These are phyloP conservation scores for Macropis europaea DNA, from an alignment of 2,888 invertebrate genomes.

Conservation along the genomic window DNA sequence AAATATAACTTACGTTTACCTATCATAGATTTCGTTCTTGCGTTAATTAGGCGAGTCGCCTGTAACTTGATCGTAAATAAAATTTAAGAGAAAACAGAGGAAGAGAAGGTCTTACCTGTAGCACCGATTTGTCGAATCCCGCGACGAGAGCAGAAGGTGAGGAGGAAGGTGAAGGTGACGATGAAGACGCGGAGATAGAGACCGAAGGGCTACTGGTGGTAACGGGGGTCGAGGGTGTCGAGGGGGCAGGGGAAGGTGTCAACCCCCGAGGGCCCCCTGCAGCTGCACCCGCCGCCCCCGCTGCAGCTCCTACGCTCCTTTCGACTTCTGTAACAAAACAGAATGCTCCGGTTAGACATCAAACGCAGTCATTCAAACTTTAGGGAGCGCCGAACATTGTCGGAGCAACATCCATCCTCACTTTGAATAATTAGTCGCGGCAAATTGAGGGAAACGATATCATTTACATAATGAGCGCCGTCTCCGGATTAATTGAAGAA, in stretches of 20 bases:
- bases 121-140: conserved; percentile 87
- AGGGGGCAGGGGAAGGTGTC: conserved; percentile 72
- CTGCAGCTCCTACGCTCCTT: conserved; percentile 68
- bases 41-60: no score
- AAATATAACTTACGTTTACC: no score
- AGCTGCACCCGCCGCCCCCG: conserved; percentile 70
- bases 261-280: conserved; percentile 71
- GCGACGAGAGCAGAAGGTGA: conserved; percentile 82
- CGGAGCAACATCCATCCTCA: no score
- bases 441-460: no score
- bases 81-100: neutral
- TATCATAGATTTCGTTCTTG: no score
- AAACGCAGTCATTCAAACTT: conserved; percentile 42
- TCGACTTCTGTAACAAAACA: conserved; percentile 73
- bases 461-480: no score
- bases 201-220: conserved; percentile 75
- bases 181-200: conserved; percentile 69
- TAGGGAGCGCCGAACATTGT: neutral
- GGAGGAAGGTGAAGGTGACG: conserved; percentile 70
- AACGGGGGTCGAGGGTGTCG: conserved; percentile 73
- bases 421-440: no score
- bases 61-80: no score
- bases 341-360: no score
- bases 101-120: conserved; percentile 82
- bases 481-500: no score